These are phyloP conservation scores for Pocillopora verrucosa DNA, from an alignment of 64 coral and sea anemone species.

Conservation along the genomic window DNA sequence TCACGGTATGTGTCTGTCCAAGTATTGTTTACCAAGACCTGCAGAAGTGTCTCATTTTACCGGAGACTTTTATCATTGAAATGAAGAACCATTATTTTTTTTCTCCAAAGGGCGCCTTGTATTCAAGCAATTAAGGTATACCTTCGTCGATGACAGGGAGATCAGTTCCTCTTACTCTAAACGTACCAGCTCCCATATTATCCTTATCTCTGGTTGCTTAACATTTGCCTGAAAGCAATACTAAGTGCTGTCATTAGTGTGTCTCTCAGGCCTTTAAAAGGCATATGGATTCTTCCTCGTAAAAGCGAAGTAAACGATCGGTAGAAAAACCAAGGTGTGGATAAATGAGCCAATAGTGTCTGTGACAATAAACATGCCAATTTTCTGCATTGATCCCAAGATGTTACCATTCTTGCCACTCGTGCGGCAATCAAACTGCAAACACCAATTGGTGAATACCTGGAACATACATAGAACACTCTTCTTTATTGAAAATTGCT, in stretches of 20 bases:
- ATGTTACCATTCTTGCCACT: slow-evolving; percentile 70
- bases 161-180: too few species aligned
- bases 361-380: slow-evolving; percentile 77
- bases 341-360: slow-evolving; percentile 51
- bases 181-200: too few species aligned
- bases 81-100: too few species aligned
- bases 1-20: too few species aligned
- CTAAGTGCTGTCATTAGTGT: slow-evolving; percentile 83
- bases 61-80: too few species aligned
- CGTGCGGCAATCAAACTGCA: slow-evolving; percentile 71
- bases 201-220: too few species aligned
- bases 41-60: too few species aligned
- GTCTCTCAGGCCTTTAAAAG: slow-evolving; percentile 66
- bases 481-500: background rate
- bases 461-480: background rate
- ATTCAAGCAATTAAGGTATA: too few species aligned
- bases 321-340: slow-evolving; percentile 65
- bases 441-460: slow-evolving; percentile 86
- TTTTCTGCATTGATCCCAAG: slow-evolving; percentile 15
- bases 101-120: too few species aligned
- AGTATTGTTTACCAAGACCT: too few species aligned
- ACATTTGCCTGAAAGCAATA: slow-evolving; percentile 64
- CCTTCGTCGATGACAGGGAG: too few species aligned
- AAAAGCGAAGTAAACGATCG: slow-evolving; percentile 57
- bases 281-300: slow-evolving; percentile 62